Conservation (phyloP, 2,113 vertebrate genomes). For the Malaclemys terrapin region DNA sequence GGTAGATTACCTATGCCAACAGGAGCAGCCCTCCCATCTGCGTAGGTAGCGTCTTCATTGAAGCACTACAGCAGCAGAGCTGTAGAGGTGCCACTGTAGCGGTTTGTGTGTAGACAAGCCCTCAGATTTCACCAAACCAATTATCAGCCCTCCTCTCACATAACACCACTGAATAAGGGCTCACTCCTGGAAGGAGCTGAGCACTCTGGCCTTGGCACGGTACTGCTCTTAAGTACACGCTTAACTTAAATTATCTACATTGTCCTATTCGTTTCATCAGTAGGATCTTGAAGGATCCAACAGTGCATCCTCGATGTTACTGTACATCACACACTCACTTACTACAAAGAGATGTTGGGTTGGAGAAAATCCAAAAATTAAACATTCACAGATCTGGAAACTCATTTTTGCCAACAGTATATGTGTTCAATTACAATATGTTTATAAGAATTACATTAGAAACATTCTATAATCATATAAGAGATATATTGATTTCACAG, state of each 20-base stretch:
- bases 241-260: not conserved
- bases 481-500: conserved; percentile 60
- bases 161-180: not conserved
- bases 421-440: conserved; percentile 39
- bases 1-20: too few relatives aligned
- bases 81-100: not conserved
- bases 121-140: not conserved
- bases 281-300: not conserved
- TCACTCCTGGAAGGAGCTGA: not conserved
- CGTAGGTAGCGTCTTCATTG: not conserved
- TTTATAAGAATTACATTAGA: conserved; percentile 38
- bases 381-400: conserved; percentile 63
- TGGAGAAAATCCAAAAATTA: conserved; percentile 60
- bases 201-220: not conserved
- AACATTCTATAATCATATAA: conserved; percentile 48
- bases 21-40: not conserved
- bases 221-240: too few relatives aligned
- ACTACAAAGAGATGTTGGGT: conserved; percentile 22
- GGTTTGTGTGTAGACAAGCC: not conserved
- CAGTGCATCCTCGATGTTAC: not conserved
- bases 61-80: not conserved
- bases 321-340: not conserved
- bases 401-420: conserved; percentile 46
- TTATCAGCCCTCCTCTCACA: not conserved
- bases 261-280: not conserved